Conservation (phyloP, 2,113 vertebrate genomes). For the Callipepla squamata region DNA sequence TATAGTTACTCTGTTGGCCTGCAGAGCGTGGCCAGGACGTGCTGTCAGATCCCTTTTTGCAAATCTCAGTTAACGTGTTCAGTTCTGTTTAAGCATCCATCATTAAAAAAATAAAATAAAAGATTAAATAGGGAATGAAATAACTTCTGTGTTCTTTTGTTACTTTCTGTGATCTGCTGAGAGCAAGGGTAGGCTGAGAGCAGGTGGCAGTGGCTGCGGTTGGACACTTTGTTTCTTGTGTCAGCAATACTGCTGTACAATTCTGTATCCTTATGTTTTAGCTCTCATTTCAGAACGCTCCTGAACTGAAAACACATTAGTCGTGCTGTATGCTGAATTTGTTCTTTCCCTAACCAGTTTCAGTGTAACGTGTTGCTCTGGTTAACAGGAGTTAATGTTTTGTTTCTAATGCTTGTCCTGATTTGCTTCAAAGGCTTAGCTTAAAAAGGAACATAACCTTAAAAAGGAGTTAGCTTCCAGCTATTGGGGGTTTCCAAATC, state of each 20-base stretch:
- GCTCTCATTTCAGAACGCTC: background rate
- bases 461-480: background rate
- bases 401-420: background rate
- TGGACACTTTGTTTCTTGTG: background rate
- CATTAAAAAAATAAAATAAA: background rate
- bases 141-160: background rate
- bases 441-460: background rate
- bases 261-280: background rate
- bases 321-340: fast-evolving
- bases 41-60: background rate
- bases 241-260: background rate
- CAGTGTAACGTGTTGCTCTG: background rate
- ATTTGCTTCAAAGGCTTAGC: background rate
- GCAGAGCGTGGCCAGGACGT: background rate
- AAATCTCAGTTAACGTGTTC: no score
- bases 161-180: background rate
- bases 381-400: background rate
- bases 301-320: background rate
- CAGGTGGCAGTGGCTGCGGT: background rate
- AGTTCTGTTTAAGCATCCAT: background rate
- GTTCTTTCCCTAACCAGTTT: background rate
- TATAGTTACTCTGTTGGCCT: background rate
- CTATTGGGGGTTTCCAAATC: background rate
- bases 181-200: background rate
- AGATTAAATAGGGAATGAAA: background rate